Conservation (phyloP, 2,797 vertebrate species). For the Dermochelys coriacea region DNA sequence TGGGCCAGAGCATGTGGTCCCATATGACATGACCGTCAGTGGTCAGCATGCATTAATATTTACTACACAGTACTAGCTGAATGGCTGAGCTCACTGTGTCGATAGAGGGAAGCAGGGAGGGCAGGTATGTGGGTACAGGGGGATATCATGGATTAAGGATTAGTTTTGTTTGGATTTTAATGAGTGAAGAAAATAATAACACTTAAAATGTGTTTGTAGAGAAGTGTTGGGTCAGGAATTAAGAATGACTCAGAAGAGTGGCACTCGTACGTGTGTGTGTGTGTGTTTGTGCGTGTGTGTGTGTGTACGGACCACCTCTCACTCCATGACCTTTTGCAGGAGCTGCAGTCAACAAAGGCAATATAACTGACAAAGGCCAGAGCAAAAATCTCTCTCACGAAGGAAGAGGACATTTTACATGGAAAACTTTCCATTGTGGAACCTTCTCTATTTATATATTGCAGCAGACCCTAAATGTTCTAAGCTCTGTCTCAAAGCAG, state of each 20-base stretch:
- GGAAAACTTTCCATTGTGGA: background rate
- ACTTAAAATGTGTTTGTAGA: background rate
- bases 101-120: background rate
- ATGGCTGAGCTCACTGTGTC: background rate
- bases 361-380: background rate
- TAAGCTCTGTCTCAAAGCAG: background rate
- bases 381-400: background rate
- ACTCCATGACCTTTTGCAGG: background rate
- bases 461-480: background rate
- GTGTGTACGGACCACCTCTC: background rate
- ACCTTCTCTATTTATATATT: background rate
- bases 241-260: background rate
- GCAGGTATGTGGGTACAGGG: background rate
- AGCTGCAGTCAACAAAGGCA: background rate
- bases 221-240: background rate
- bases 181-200: background rate
- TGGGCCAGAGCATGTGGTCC: background rate
- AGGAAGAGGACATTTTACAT: background rate
- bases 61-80: background rate
- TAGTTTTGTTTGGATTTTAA: background rate
- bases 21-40: background rate
- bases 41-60: background rate
- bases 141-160: background rate
- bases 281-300: too few species aligned
- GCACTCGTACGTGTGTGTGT: accelerated